Evolutionary conservation across 2,888 invertebrate species (phyloP), one percentile per base, ranked within the genome.

Genomic region (Cephus rjabovi): DNA sequence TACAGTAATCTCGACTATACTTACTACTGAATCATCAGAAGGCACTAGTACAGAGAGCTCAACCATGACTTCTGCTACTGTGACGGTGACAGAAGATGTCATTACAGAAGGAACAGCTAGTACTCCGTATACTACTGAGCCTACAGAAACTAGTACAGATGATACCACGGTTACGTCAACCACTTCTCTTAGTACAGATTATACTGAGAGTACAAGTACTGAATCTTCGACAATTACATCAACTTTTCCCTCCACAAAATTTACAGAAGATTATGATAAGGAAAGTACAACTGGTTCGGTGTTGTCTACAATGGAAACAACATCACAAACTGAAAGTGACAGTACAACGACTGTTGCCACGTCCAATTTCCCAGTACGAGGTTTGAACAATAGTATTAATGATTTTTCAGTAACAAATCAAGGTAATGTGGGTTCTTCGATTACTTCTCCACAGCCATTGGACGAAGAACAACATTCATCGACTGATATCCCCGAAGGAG

Each of bases 181-280:
- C 34, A 56, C 79, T 11, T 77, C 77, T n/a, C 76, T 75, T 37
- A 77, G 79, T 12, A 77, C 78, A 30, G 74, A 76, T 11, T 34
- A 40, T 71, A 73, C 73, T 73, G n/a, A 9, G 75, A 80, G 56
- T 73, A 71, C 68, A 74, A 75, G 12, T 75, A 79, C 34, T 75
- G 79, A 75, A 79, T 31, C 11, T 31, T 33, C 71, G 30, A 71
- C 71, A 33, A n/a, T 71, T 71, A n/a, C 15, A 15, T 71, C 71
- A 4, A 71, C 71, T 11, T n/a, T 33, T 12, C 6, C 33, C 12
- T 15, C 71, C 6, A 33, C 30, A 71, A n/a, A n/a, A 12, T 15
- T 71, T 6, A 71, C 30, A 71, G 71, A 71, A n/a, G 30, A 71
- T n/a, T 30, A 71, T 33, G 33, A 71, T 31, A 71, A 30, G 15